A percentile compares a stretch with the other conserved stretches of the same genome.
Conservation (phyloP, 1,140 invertebrate genomes). For the Vollenhovia emeryi region DNA sequence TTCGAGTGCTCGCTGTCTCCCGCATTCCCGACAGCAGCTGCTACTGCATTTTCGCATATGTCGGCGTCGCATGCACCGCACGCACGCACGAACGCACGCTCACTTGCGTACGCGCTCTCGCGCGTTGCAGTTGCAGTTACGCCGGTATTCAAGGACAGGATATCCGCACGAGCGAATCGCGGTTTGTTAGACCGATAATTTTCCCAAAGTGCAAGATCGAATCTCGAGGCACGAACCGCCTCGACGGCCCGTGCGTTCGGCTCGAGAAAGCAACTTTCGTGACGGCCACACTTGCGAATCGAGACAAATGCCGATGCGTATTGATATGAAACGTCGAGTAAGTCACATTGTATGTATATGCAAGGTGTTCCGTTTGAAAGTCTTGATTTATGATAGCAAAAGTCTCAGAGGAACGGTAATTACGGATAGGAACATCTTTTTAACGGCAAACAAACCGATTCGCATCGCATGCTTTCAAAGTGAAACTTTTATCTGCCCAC, state of each 20-base stretch:
- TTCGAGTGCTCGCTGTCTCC: slow-evolving; percentile 74
- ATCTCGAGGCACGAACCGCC: slow-evolving; percentile 34
- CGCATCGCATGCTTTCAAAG: not conserved
- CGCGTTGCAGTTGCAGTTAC: not conserved
- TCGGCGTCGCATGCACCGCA: slow-evolving; percentile 20
- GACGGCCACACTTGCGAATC: not conserved
- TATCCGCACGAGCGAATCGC: slow-evolving; percentile 55
- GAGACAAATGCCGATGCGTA: slow-evolving; percentile 6
- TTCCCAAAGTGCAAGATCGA: slow-evolving; percentile 11
- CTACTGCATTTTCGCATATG: slow-evolving; percentile 44
- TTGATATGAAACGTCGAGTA: not conserved
- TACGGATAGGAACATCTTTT: not conserved
- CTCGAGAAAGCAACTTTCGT: slow-evolving; percentile 9
- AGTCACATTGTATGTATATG: not conserved
- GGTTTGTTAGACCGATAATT: slow-evolving; percentile 31
- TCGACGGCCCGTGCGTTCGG: not conserved
- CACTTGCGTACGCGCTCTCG: not conserved
- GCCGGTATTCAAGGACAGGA: slow-evolving; percentile 67
- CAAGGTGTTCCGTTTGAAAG: not conserved
- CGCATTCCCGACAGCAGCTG: slow-evolving; percentile 75
- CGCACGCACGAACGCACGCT: not conserved
- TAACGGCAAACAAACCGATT: not conserved
- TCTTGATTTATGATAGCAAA: not conserved
- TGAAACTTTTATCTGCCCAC: not conserved
- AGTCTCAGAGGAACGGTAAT: not conserved